phyloP scores from a whole-genome alignment of 2,113 vertebrate species.

The Passer domesticus region DNA sequence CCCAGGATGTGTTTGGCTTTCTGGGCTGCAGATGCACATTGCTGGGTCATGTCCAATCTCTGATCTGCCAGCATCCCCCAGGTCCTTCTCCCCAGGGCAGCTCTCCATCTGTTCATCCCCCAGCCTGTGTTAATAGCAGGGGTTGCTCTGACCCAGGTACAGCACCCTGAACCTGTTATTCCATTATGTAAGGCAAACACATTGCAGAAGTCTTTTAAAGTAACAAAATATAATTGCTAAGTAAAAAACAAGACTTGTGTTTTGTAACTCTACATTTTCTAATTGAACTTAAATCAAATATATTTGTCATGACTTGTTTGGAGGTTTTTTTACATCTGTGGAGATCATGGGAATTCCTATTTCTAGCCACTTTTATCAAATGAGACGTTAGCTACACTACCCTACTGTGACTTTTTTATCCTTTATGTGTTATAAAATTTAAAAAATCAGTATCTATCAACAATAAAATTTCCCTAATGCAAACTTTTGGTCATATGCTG shows the following conservation, averaged over 20 bases:
- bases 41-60: neutral
- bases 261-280: neutral
- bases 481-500: neutral
- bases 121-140: accelerated
- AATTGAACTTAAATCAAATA: neutral
- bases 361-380: neutral
- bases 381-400: neutral
- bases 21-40: accelerated
- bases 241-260: neutral
- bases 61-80: accelerated
- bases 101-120: accelerated
- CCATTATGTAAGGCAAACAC: neutral
- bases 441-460: neutral
- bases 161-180: too few species aligned
- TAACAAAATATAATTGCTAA: neutral
- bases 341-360: neutral
- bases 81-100: neutral
- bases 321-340: neutral
- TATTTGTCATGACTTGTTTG: neutral
- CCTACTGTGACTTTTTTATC: neutral
- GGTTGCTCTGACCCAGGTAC: too few species aligned
- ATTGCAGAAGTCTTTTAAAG: neutral
- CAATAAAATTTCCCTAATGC: neutral
- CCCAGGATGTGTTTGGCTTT: accelerated
- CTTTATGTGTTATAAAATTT: neutral